These are phyloP conservation scores for Cephus sareptanus DNA, from an alignment of 2,888 invertebrate species.

Conservation along the genomic window DNA sequence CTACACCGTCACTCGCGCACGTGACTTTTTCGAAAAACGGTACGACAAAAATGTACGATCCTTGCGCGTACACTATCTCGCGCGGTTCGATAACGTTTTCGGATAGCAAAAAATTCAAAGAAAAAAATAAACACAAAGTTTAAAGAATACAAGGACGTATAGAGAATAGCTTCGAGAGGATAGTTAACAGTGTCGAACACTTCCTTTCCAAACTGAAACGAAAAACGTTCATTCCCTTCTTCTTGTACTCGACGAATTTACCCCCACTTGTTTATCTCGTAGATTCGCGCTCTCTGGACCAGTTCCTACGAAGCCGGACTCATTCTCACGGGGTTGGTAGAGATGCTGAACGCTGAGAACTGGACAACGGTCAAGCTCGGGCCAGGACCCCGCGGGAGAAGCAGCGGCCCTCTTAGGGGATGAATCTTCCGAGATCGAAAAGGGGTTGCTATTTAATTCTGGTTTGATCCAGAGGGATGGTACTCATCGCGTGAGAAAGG, in stretches of 20 bases:
- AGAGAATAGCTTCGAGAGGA: not conserved
- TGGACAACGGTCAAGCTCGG: slow-evolving; percentile 64
- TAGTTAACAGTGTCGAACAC: not conserved
- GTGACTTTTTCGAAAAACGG: not conserved
- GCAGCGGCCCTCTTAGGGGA: slow-evolving; percentile 10
- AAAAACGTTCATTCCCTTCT: slow-evolving; percentile 28
- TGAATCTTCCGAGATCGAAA: slow-evolving; percentile 59
- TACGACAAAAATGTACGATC: not conserved
- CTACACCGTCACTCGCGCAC: not conserved
- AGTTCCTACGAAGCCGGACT: slow-evolving; percentile 50
- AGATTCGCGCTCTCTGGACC: slow-evolving; percentile 58
- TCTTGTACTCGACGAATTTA: slow-evolving; percentile 27
- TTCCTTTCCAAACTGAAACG: slow-evolving; percentile 32
- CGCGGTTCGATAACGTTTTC: not conserved
- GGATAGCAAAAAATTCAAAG: not conserved
- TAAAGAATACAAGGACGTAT: not conserved
- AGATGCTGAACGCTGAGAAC: slow-evolving; percentile 59
- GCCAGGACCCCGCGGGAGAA: slow-evolving; percentile 3
- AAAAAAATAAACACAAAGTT: not conserved
- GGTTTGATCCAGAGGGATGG: slow-evolving; percentile 61
- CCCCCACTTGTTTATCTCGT: slow-evolving; percentile 21
- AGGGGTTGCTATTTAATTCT: slow-evolving; percentile 60
- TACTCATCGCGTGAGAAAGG: slow-evolving; percentile 62
- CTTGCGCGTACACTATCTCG: not conserved
- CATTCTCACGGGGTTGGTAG: slow-evolving; percentile 48